phyloP scores from a whole-genome alignment of 1,140 invertebrate genomes.

The Platyscapa corneri region DNA sequence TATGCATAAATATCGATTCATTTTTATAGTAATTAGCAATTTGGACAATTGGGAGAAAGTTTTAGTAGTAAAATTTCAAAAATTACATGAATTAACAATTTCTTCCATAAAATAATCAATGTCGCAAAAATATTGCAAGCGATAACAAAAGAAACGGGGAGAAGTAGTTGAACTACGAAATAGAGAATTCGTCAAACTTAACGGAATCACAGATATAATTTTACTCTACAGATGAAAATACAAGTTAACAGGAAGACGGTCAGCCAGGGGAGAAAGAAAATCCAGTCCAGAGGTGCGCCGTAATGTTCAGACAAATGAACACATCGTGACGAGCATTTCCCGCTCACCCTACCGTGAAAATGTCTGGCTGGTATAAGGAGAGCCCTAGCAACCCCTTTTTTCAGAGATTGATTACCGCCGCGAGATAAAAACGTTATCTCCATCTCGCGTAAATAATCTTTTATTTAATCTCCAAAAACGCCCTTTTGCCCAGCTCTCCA shows the following conservation, averaged over 20 bases:
- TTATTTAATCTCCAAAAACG: constrained; percentile 66
- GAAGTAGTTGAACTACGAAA: too few relatives aligned
- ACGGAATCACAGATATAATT: not conserved
- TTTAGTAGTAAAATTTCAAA: too few relatives aligned
- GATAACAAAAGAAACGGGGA: too few relatives aligned
- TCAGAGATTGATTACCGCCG: constrained; percentile 68
- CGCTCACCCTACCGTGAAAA: constrained; percentile 70
- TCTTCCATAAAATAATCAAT: too few relatives aligned
- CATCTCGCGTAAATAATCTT: constrained; percentile 72
- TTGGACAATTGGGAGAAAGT: too few relatives aligned
- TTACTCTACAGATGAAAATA: not conserved
- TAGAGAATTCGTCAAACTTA: too few relatives aligned
- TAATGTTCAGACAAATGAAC: constrained; percentile 70
- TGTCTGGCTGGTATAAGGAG: constrained; percentile 50
- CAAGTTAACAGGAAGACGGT: too few relatives aligned
- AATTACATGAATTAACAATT: too few relatives aligned
- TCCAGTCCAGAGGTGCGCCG: not conserved
- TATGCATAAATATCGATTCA: too few relatives aligned
- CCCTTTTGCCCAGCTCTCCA: constrained; percentile 9
- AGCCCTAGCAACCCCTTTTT: constrained; percentile 63
- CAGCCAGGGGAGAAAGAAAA: not conserved
- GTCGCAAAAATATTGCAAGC: too few relatives aligned
- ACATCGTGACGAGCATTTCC: constrained; percentile 72
- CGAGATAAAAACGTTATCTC: constrained; percentile 73
- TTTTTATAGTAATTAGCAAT: too few relatives aligned